phyloP scores from a whole-genome alignment of 2,888 invertebrate genomes.

The Ormyrus thymus region DNA sequence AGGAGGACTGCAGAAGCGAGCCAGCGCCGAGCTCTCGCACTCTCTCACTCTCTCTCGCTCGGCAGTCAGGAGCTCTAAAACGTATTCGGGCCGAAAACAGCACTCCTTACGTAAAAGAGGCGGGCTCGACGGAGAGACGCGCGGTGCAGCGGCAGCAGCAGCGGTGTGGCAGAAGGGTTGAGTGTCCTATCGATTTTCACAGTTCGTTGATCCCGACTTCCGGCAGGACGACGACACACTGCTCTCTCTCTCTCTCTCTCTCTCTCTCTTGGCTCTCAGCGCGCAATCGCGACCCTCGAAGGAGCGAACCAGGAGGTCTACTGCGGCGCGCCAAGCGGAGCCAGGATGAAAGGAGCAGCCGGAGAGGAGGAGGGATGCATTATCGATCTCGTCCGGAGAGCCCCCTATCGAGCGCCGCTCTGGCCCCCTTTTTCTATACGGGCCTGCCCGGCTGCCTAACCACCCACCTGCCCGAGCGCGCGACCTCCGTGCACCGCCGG shows the following conservation, averaged over 20 bases:
- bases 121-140: no score
- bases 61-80: no score
- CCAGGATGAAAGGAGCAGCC: no score
- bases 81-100: no score
- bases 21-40: no score
- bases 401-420: conserved; percentile 59
- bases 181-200: conserved; percentile 53
- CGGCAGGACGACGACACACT: conserved; percentile 16
- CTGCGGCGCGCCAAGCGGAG: conserved; percentile 60
- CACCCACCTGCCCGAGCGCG: conserved; percentile 69
- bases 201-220: conserved; percentile 53
- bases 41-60: no score
- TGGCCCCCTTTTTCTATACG: no score
- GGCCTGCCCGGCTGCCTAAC: conserved; percentile 43
- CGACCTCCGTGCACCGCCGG: conserved; percentile 58
- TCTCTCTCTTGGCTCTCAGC: no score
- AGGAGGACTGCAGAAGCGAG: no score
- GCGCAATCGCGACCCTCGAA: background rate
- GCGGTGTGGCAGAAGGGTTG: conserved; percentile 34
- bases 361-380: conserved; percentile 69
- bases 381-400: conserved; percentile 71
- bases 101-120: no score
- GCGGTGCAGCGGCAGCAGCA: no score
- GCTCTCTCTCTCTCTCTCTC: no score
- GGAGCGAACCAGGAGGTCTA: conserved; percentile 57